Conservation (phyloP, 2,113 vertebrate genomes). For the Ondatra zibethicus region DNA sequence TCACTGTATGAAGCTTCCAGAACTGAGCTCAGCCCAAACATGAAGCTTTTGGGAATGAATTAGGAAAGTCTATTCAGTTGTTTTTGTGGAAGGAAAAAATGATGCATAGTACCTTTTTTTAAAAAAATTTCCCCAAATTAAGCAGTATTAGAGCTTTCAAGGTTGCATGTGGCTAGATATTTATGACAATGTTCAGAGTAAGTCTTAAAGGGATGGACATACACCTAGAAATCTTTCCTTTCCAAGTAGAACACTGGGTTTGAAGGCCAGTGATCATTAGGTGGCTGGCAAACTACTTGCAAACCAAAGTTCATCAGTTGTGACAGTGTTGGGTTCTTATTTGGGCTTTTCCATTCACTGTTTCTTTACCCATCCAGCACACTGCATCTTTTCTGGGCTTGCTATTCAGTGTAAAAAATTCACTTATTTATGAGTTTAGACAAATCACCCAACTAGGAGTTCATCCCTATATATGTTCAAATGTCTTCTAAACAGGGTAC, state of each 20-base stretch:
- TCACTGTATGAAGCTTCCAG: slow-evolving; percentile 59
- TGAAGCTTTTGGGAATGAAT: slow-evolving; percentile 70
- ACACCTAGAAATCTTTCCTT: not conserved
- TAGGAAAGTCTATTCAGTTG: slow-evolving; percentile 77
- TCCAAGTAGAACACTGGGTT: not conserved
- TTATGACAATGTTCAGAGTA: slow-evolving; percentile 28
- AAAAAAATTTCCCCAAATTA: slow-evolving; percentile 64
- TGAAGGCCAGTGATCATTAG: not conserved
- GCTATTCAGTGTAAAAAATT: not conserved
- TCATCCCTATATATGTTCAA: not conserved
- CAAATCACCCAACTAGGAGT: not conserved
- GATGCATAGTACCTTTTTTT: slow-evolving; percentile 44
- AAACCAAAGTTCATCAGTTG: not conserved
- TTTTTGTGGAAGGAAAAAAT: slow-evolving; percentile 58
- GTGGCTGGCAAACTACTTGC: not conserved
- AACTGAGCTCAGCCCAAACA: slow-evolving; percentile 74
- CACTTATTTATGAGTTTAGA: not conserved
- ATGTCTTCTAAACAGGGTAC: not conserved
- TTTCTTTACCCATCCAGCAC: not conserved
- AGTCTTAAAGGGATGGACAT: not conserved
- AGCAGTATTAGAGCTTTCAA: slow-evolving; percentile 53
- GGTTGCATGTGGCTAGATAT: slow-evolving; percentile 19
- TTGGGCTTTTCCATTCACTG: not conserved
- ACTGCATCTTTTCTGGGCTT: not conserved
- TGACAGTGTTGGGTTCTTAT: not conserved